Evolutionary conservation across 2,113 vertebrate genomes (phyloP).

Genomic region (Callipepla squamata): DNA sequence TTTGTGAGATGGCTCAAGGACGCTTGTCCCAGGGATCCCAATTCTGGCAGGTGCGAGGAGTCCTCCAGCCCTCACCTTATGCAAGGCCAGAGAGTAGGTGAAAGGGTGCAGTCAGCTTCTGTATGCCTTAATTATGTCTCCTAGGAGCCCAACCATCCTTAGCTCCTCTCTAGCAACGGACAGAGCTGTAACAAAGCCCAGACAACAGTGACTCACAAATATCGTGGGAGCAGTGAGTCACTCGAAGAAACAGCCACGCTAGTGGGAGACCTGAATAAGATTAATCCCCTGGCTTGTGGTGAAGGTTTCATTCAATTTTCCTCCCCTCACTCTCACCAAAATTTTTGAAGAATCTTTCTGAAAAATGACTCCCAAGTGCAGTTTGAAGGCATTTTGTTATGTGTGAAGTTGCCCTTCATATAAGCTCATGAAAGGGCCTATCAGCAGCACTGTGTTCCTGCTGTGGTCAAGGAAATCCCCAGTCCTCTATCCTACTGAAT

Average conservation of each 20-base stretch:
- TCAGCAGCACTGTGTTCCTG: background rate
- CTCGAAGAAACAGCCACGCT: background rate
- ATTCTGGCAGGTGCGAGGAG: background rate
- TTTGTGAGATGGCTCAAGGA: background rate
- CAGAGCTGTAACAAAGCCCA: slow-evolving; percentile 18
- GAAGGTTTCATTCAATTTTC: background rate
- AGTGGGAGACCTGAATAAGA: background rate
- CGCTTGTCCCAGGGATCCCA: background rate
- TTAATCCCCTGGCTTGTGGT: background rate
- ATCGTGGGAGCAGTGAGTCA: slow-evolving; percentile 51
- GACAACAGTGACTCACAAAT: slow-evolving; percentile 56
- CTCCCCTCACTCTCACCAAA: background rate
- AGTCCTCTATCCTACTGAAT: background rate
- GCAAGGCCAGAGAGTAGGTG: slow-evolving; percentile 6
- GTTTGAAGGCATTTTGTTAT: background rate
- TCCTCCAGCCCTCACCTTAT: background rate
- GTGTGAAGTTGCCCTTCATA: background rate
- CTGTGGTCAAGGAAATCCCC: background rate
- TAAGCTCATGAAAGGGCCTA: background rate
- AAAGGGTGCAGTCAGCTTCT: background rate
- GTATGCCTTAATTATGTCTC: slow-evolving; percentile 7
- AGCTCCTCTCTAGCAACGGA: background rate
- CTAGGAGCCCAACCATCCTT: background rate
- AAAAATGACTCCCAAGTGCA: background rate
- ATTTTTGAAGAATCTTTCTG: background rate